Evolutionary conservation across 2,888 invertebrate genomes (phyloP).

Genomic region (Emmelina monodactyla): DNA sequence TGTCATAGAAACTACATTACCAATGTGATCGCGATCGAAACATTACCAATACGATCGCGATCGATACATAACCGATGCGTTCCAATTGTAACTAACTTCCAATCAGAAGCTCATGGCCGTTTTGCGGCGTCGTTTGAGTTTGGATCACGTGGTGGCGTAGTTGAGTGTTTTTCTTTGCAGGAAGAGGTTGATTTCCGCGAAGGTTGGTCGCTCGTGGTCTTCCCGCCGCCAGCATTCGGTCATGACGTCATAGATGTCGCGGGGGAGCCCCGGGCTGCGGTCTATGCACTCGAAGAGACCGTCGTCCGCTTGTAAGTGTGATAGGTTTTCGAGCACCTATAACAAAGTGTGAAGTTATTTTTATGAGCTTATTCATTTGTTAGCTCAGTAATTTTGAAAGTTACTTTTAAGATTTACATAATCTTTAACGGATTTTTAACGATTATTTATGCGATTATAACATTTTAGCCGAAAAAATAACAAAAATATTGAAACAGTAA

Average conservation of each 20-base stretch:
- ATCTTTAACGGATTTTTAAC: too few species aligned
- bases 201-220: constrained; percentile 77
- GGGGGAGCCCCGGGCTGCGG: constrained; percentile 74
- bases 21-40: too few species aligned
- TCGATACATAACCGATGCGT: too few species aligned
- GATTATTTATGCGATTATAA: too few species aligned
- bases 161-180: constrained; percentile 65
- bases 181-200: constrained; percentile 83
- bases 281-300: constrained; percentile 69
- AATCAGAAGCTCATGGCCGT: constrained; percentile 17
- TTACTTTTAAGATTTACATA: too few species aligned
- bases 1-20: too few species aligned
- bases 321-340: constrained; percentile 84
- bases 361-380: too few species aligned
- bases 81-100: neutral
- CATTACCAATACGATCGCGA: too few species aligned
- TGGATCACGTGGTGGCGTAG: constrained; percentile 36
- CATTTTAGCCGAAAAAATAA: too few species aligned
- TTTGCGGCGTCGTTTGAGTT: constrained; percentile 20
- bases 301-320: constrained; percentile 72
- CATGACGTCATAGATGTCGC: constrained; percentile 87
- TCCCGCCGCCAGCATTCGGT: constrained; percentile 85
- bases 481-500: too few species aligned
- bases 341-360: too few species aligned
- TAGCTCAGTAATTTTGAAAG: too few species aligned